Percentiles rank a stretch among this genome's conserved stretches.
phyloP scores from a whole-genome alignment of 1,140 invertebrate genomes.

The Laupala kohalensis region DNA sequence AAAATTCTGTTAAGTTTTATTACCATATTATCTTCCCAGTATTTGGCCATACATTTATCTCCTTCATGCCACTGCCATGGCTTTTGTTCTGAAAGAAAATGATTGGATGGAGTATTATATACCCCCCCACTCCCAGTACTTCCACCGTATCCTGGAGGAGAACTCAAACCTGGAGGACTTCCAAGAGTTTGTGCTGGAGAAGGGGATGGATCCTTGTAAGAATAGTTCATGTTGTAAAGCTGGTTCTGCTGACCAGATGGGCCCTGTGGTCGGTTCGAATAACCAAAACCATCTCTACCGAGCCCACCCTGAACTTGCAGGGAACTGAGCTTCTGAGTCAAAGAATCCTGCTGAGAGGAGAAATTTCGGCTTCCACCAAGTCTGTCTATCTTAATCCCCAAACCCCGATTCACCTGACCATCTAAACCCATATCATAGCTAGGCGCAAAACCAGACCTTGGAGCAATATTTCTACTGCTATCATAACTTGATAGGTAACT shows the following conservation, averaged over 20 bases:
- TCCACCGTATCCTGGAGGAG: neutral
- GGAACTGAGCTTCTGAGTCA: neutral
- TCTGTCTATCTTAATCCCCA: neutral
- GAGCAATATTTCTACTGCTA: neutral
- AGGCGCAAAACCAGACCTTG: neutral
- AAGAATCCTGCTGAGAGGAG: neutral
- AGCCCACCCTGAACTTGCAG: neutral
- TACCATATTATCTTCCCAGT: constrained; percentile 84
- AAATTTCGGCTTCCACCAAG: neutral
- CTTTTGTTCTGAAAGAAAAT: constrained; percentile 17
- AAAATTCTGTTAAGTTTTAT: no score
- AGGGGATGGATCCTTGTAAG: constrained; percentile 7
- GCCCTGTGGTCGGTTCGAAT: neutral
- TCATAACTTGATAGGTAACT: neutral
- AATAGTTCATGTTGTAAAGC: constrained; percentile 7
- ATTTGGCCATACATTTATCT: constrained; percentile 73
- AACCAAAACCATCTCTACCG: neutral
- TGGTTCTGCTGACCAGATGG: neutral
- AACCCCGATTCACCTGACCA: neutral
- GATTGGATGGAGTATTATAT: constrained; percentile 13
- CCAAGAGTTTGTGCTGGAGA: neutral
- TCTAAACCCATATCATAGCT: neutral
- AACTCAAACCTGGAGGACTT: neutral
- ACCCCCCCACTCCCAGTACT: neutral
- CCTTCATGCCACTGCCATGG: constrained; percentile 56